These are phyloP conservation scores for Amphiprion percula DNA, from an alignment of 2,113 vertebrate genomes.

Conservation along the genomic window DNA sequence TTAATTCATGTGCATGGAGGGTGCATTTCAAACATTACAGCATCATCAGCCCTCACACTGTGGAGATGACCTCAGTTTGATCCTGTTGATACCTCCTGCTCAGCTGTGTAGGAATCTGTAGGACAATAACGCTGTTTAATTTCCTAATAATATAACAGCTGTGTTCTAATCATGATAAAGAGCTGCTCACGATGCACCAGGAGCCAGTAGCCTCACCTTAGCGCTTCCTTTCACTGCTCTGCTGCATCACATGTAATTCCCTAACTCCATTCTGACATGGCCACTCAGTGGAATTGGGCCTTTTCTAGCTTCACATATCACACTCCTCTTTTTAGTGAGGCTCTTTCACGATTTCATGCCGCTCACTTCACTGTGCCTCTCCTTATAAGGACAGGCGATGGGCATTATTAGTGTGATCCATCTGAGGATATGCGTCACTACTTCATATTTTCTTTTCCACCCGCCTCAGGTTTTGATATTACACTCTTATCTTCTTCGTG, in stretches of 20 bases:
- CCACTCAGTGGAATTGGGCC: constrained; percentile 71
- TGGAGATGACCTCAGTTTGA: constrained; percentile 14
- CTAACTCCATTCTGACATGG: constrained; percentile 60
- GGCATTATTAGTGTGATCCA: constrained; percentile 63
- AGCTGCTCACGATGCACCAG: constrained; percentile 41
- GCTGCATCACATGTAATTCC: constrained; percentile 65
- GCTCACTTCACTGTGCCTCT: constrained; percentile 23
- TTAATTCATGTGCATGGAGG: constrained; percentile 19
- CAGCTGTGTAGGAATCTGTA: constrained; percentile 42
- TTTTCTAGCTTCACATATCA: constrained; percentile 45
- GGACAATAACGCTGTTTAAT: constrained; percentile 47
- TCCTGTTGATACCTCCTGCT: constrained; percentile 52
- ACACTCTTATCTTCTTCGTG: constrained; percentile 63
- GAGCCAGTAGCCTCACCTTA: constrained; percentile 54
- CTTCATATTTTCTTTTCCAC: constrained; percentile 59
- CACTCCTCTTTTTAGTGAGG: constrained; percentile 28
- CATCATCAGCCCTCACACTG: not conserved
- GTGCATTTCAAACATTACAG: constrained; percentile 40
- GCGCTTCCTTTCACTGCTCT: constrained; percentile 52
- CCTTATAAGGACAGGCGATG: constrained; percentile 39
- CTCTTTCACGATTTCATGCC: not conserved
- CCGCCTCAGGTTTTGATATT: constrained; percentile 65
- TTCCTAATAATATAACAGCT: constrained; percentile 73
- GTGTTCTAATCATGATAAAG: constrained; percentile 74
- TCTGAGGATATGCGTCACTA: constrained; percentile 63